Base-by-base conservation (phyloP, 1,140 invertebrate genomes). In the Euura lappo region DNA sequence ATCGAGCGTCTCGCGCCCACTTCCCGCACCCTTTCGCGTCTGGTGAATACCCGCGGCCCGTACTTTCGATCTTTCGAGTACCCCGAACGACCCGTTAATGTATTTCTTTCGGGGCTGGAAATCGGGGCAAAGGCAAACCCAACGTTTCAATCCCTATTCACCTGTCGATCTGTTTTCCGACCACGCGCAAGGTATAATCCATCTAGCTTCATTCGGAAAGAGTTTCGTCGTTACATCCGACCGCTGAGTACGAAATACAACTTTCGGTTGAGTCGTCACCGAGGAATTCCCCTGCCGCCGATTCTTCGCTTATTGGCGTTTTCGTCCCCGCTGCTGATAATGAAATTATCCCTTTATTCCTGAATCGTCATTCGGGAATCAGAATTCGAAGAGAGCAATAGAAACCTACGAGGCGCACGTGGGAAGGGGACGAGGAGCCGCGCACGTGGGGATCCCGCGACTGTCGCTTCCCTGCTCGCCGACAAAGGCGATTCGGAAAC, bases 101-200 rank as follows among this genome's bases (percentile, higher is more conserved):
- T 80, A 82, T 80, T 84, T 85, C 84, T 83, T 83, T 86, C 76
- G 76, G 51, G 81, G 80, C 47, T 79, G 74, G 77, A 76, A 84
- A 83, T 84, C 78, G 84, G 73, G 28, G 75, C 51, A n/a, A 60
- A 60, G 13, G 51, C 51, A n/a, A 71, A 78, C 75, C 72, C 77
- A 82, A 86, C 82, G 79, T 85, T 87, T 86, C 85, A 86, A 86
- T 87, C 79, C 7, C 66, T n/a, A 42, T 68, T 44, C 66, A 28
- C 44, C 66, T 68, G 28, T 44, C 66, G 66, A n/a, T 3, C 28
- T 44, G 28, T 68, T 68, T 68, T 68, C 66, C 13, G 8, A 68
- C 66, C 13, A 68, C 66, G 11, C 60, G 8, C 13, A 11, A 28
- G 28, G 51, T 68, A 28, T 68, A 68, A 68, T 68, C 66, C 66